phyloP scores from a whole-genome alignment of 2,888 invertebrate genomes.

The Pharmacophagus antenor region DNA sequence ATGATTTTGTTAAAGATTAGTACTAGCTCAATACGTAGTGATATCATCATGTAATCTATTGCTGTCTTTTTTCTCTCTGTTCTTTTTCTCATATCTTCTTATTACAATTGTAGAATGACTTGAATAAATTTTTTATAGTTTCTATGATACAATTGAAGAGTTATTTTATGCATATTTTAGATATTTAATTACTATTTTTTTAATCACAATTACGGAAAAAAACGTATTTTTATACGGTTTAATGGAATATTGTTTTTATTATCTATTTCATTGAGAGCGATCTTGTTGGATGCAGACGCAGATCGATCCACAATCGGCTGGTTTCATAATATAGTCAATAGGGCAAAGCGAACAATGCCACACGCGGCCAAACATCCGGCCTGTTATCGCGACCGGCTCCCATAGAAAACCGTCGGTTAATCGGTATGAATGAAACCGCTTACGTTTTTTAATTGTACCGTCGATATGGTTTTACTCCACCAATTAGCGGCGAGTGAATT shows the following conservation, averaged over 20 bases:
- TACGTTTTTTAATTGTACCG: constrained; percentile 39
- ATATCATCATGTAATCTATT: background rate
- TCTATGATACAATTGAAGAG: no score
- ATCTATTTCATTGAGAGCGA: background rate
- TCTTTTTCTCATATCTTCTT: no score
- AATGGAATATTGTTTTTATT: background rate
- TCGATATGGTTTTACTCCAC: constrained; percentile 13
- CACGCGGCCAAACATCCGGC: constrained; percentile 72
- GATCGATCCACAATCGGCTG: constrained; percentile 14
- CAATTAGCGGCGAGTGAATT: constrained; percentile 17
- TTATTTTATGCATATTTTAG: no score
- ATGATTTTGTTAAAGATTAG: background rate
- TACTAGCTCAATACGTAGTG: background rate
- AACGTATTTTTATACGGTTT: no score
- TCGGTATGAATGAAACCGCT: constrained; percentile 54
- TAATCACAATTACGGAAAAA: no score
- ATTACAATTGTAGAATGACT: no score
- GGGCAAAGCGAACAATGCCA: constrained; percentile 59
- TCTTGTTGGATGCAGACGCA: constrained; percentile 7
- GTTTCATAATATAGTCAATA: constrained; percentile 36
- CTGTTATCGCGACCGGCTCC: constrained; percentile 56
- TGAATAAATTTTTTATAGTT: no score
- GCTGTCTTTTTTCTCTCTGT: background rate
- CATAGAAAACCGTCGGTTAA: constrained; percentile 42
- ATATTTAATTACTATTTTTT: no score